phyloP scores from a whole-genome alignment of 2,888 invertebrate species.

The Meta bourneti region DNA sequence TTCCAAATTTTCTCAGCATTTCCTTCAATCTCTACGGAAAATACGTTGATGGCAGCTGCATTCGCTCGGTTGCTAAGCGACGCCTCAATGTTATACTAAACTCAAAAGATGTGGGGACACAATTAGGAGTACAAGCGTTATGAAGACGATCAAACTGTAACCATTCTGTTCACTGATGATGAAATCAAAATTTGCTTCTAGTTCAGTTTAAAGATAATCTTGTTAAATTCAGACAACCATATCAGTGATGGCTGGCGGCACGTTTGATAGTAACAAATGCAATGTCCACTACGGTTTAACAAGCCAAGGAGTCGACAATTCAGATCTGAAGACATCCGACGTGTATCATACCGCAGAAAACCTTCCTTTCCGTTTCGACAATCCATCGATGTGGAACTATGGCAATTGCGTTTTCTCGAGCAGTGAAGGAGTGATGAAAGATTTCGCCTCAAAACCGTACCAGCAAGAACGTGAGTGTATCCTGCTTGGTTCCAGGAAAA shows the following conservation, averaged over 20 bases:
- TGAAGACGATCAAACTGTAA: neutral
- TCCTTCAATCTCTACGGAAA: too few relatives aligned
- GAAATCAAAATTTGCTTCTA: neutral
- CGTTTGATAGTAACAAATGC: neutral
- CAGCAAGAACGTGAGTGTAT: neutral
- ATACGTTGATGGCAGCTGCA: too few relatives aligned
- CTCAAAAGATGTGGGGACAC: neutral
- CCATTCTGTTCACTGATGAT: neutral
- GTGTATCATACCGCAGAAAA: slow-evolving; percentile 51
- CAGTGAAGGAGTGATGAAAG: slow-evolving; percentile 27
- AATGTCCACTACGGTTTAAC: neutral
- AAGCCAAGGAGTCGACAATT: neutral
- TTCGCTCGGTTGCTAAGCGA: neutral
- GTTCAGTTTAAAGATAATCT: neutral
- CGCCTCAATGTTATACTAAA: neutral
- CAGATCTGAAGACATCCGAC: slow-evolving; percentile 39
- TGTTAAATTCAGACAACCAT: neutral
- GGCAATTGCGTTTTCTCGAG: slow-evolving; percentile 61
- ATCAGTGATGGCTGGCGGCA: neutral
- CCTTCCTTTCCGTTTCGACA: slow-evolving; percentile 54
- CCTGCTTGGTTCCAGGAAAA: neutral
- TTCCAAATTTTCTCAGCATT: too few relatives aligned
- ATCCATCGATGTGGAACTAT: slow-evolving; percentile 57
- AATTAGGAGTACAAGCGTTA: neutral
- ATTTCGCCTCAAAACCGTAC: neutral